These are phyloP conservation scores for Burhinus bistriatus DNA, from an alignment of 2,113 vertebrate species.

Conservation along the genomic window DNA sequence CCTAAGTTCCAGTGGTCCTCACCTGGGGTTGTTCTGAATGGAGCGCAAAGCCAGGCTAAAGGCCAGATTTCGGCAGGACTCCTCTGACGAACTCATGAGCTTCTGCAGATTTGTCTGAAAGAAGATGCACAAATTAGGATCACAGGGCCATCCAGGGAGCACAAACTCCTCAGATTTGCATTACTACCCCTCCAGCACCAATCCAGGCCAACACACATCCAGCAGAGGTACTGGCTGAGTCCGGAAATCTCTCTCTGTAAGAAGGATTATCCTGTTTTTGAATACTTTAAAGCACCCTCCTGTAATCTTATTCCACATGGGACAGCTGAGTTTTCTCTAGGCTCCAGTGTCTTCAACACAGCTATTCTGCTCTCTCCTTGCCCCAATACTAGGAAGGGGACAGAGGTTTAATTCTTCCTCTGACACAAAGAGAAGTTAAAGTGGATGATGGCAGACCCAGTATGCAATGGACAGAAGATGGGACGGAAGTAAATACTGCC, in stretches of 20 bases:
- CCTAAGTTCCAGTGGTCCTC: not conserved
- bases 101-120: slow-evolving; percentile 90
- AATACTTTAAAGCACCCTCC: not conserved
- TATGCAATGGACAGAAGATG: not conserved
- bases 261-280: not conserved
- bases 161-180: not conserved
- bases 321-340: not conserved
- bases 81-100: slow-evolving; percentile 91
- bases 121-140: not conserved
- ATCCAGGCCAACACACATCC: not conserved
- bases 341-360: not conserved
- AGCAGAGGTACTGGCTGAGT: not conserved
- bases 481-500: not conserved
- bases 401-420: not conserved
- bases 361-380: not conserved
- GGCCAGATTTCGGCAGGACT: slow-evolving; percentile 90
- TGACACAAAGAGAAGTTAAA: not conserved
- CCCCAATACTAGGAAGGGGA: not conserved
- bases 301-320: not conserved
- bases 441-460: not conserved
- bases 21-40: slow-evolving; percentile 95
- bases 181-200: not conserved
- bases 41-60: slow-evolving; percentile 92
- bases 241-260: not conserved
- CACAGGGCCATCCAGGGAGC: not conserved